Percentiles rank a stretch among this genome's conserved stretches.
phyloP scores from a whole-genome alignment of 2,888 invertebrate genomes.

The Drosophila kanekoi region DNA sequence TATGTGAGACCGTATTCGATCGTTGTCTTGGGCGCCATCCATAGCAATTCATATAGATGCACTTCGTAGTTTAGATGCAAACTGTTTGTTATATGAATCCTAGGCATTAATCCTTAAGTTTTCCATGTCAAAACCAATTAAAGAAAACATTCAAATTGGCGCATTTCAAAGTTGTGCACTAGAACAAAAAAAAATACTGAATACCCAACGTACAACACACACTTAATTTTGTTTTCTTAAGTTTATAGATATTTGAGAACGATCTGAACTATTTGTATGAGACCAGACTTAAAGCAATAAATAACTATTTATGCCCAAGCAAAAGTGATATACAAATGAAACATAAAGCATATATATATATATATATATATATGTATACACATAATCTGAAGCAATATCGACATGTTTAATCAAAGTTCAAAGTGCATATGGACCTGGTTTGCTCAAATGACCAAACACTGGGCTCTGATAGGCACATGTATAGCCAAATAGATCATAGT shows the following conservation, averaged over 20 bases:
- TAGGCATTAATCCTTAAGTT: too few relatives aligned
- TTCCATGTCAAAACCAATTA: too few relatives aligned
- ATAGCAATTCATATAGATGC: background rate
- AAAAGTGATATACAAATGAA: background rate
- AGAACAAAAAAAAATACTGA: background rate
- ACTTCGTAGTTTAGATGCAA: background rate
- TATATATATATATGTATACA: background rate
- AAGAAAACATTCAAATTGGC: background rate
- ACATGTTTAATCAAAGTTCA: background rate
- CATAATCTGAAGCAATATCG: too few relatives aligned
- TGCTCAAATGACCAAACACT: too few relatives aligned
- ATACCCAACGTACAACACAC: background rate
- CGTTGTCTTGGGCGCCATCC: background rate
- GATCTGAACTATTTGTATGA: background rate
- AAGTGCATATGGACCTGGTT: too few relatives aligned
- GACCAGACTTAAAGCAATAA: background rate
- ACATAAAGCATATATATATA: background rate
- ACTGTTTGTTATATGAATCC: background rate
- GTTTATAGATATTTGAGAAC: too few relatives aligned
- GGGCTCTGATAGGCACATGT: too few relatives aligned
- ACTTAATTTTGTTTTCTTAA: background rate
- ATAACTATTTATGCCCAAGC: background rate
- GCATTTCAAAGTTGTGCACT: background rate
- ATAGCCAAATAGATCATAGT: too few relatives aligned
- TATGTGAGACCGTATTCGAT: background rate